A percentile compares a stretch with the other conserved stretches of the same genome.
Conservation (phyloP, 2,888 invertebrate species). For the Epirrita christyi region DNA sequence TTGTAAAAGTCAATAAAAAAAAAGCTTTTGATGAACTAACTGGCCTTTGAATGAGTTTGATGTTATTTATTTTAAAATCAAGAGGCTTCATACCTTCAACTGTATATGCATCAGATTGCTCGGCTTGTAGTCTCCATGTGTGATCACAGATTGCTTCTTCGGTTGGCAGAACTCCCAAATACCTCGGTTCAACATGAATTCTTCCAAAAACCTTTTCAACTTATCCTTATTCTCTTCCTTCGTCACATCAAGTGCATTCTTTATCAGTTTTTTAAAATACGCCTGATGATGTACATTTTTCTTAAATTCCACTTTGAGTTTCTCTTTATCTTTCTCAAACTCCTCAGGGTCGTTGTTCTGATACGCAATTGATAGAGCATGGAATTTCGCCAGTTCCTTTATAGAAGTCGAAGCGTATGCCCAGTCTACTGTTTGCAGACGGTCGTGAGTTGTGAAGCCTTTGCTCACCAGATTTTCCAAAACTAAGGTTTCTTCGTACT, state of each 20-base stretch:
- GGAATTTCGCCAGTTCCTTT: conserved; percentile 63
- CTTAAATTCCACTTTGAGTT: too few relatives aligned
- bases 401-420: too few relatives aligned
- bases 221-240: conserved; percentile 43
- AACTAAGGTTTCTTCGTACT: conserved; percentile 26
- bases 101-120: conserved; percentile 47
- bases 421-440: conserved; percentile 60
- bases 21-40: too few relatives aligned
- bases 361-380: conserved; percentile 65
- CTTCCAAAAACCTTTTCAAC: conserved; percentile 41
- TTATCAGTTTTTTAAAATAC: conserved; percentile 4
- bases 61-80: too few relatives aligned
- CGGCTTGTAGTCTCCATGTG: conserved; percentile 49
- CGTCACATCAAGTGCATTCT: conserved; percentile 25
- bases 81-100: conserved; percentile 33
- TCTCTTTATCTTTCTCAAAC: too few relatives aligned
- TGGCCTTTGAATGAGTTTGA: too few relatives aligned
- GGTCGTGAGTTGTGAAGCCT: conserved; percentile 57
- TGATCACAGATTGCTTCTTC: background rate
- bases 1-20: too few relatives aligned
- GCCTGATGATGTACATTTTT: conserved; percentile 15
- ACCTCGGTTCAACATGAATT: background rate
- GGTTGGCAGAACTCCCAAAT: background rate
- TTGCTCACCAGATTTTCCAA: conserved; percentile 54
- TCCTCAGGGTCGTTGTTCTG: conserved; percentile 52